Percentiles rank a stretch among this genome's conserved stretches.
Conservation (phyloP, 2,888 invertebrate genomes). For the Candidula unifasciata region DNA sequence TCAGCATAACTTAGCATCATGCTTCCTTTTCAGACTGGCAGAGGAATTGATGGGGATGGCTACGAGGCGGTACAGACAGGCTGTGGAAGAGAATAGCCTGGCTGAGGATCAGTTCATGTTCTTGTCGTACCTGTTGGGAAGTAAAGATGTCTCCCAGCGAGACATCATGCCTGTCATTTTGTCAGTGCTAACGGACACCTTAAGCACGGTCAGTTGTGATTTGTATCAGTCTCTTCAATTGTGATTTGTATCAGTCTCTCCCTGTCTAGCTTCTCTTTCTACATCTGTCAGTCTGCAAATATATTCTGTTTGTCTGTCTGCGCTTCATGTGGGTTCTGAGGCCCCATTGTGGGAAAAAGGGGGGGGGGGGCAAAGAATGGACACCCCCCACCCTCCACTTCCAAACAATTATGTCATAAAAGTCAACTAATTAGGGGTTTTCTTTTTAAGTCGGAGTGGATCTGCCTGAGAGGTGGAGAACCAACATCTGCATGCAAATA, state of each 20-base stretch:
- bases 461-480: too few species aligned
- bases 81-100: slow-evolving; percentile 79
- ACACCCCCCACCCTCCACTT: too few species aligned
- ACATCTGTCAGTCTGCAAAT: too few species aligned
- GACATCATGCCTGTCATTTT: slow-evolving; percentile 85
- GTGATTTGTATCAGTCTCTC: neutral
- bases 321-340: too few species aligned
- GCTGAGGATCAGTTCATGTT: slow-evolving; percentile 77
- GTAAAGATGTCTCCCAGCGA: slow-evolving; percentile 77
- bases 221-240: neutral
- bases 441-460: too few species aligned
- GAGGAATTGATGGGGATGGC: slow-evolving; percentile 70
- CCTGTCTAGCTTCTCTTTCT: neutral
- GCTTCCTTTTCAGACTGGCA: slow-evolving; percentile 65
- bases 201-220: slow-evolving; percentile 84
- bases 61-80: slow-evolving; percentile 70
- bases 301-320: too few species aligned
- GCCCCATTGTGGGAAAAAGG: too few species aligned
- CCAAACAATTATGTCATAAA: too few species aligned
- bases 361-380: too few species aligned
- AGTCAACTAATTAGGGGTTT: too few species aligned
- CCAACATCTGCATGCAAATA: too few species aligned
- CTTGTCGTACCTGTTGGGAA: slow-evolving; percentile 78
- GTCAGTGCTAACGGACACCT: slow-evolving; percentile 88
- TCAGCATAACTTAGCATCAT: too few species aligned